Conservation (phyloP, 2,113 vertebrate species). For the Origma solitaria region DNA sequence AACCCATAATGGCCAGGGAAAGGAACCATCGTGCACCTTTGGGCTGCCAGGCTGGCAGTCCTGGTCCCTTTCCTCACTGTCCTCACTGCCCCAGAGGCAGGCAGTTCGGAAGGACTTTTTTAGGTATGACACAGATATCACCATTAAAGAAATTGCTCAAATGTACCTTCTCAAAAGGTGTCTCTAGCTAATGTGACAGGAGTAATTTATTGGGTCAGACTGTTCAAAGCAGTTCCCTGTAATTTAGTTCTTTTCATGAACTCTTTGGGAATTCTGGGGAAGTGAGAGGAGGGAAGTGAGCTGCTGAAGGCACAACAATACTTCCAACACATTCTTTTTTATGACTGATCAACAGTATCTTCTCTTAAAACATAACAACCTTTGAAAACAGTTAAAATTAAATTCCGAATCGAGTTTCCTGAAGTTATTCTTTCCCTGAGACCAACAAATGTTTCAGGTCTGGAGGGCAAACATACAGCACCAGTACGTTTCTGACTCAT, state of each 20-base stretch:
- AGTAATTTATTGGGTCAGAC: background rate
- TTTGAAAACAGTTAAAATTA: background rate
- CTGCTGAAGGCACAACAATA: background rate
- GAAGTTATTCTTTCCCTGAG: background rate
- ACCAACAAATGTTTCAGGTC: slow-evolving; percentile 4
- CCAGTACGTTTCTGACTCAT: background rate
- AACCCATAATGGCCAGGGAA: background rate
- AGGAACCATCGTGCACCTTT: background rate
- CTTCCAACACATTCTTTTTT: background rate
- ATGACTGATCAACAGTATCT: background rate
- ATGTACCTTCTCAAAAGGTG: background rate
- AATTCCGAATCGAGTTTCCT: background rate
- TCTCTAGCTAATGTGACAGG: background rate
- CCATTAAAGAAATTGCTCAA: background rate
- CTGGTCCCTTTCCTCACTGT: background rate
- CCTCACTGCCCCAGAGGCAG: background rate
- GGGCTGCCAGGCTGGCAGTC: background rate
- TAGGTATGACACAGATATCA: background rate
- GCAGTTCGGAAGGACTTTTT: background rate
- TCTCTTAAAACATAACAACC: background rate
- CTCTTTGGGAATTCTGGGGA: background rate
- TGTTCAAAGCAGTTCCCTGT: background rate
- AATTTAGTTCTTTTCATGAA: background rate
- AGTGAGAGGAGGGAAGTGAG: background rate
- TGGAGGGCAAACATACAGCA: slow-evolving; percentile 21